These are phyloP conservation scores for Anthophora plumipes DNA, from an alignment of 2,888 invertebrate genomes.

Conservation along the genomic window DNA sequence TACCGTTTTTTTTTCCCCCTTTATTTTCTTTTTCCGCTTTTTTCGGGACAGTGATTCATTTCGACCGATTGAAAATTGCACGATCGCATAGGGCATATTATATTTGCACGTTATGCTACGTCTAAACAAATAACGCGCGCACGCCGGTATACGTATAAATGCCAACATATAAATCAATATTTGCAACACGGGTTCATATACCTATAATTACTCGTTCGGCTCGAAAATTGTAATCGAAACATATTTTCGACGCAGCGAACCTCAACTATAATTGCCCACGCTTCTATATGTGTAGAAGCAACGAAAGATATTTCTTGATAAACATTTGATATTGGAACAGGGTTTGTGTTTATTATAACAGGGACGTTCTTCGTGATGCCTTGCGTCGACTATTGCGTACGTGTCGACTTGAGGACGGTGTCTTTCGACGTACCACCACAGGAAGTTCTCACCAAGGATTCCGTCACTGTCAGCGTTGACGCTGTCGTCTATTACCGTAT, in stretches of 20 bases:
- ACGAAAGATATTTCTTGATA: not conserved
- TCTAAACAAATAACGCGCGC: not conserved
- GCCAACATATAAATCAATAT: not conserved
- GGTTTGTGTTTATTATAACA: constrained; percentile 20
- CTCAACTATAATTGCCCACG: not conserved
- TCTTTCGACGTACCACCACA: constrained; percentile 98
- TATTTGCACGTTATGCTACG: not conserved
- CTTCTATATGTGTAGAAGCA: too few species aligned
- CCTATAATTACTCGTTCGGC: not conserved
- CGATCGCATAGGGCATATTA: not conserved
- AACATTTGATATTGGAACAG: too few species aligned
- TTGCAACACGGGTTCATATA: not conserved
- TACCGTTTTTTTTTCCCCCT: too few species aligned
- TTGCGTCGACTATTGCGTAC: constrained; percentile 96
- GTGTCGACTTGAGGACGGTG: constrained; percentile 96
- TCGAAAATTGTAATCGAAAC: not conserved
- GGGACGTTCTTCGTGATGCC: constrained; percentile 97
- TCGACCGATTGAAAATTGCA: not conserved
- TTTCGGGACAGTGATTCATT: not conserved
- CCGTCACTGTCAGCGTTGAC: constrained; percentile 97
- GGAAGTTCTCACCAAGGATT: constrained; percentile 97
- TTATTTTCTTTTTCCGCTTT: too few species aligned
- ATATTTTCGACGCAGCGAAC: too few species aligned
- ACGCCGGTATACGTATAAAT: too few species aligned
- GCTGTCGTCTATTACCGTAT: constrained; percentile 95